Evolutionary conservation across 2,888 invertebrate species (phyloP).

Genomic region (Chromoteleia sp.): DNA sequence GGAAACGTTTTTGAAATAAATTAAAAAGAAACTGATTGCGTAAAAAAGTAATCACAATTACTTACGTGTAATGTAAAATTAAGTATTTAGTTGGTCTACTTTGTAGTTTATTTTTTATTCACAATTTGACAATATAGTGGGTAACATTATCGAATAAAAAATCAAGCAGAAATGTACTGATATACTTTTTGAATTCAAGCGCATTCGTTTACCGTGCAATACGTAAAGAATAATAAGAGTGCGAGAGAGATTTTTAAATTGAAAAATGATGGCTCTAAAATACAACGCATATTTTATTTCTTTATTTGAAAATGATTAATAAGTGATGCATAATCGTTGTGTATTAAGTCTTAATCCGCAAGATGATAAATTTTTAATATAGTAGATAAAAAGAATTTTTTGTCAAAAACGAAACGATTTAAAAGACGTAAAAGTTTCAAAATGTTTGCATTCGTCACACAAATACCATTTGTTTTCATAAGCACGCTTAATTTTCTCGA

Average conservation of each 20-base stretch:
- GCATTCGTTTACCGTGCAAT: neutral
- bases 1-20: too few species aligned
- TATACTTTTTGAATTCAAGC: constrained; percentile 23
- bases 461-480: neutral
- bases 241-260: neutral
- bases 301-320: neutral
- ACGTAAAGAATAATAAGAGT: constrained; percentile 23
- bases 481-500: neutral
- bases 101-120: too few species aligned
- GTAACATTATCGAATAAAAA: too few species aligned
- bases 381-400: neutral
- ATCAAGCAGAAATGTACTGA: too few species aligned
- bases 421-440: neutral
- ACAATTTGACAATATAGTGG: too few species aligned
- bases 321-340: neutral
- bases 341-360: neutral
- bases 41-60: too few species aligned
- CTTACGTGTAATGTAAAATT: too few species aligned
- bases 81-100: too few species aligned
- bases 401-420: neutral
- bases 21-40: too few species aligned
- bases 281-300: neutral
- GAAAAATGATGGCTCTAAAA: neutral
- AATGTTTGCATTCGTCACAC: neutral
- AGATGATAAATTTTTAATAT: neutral